phyloP scores from a whole-genome alignment of 2,113 vertebrate species.

The Aphelocoma coerulescens region DNA sequence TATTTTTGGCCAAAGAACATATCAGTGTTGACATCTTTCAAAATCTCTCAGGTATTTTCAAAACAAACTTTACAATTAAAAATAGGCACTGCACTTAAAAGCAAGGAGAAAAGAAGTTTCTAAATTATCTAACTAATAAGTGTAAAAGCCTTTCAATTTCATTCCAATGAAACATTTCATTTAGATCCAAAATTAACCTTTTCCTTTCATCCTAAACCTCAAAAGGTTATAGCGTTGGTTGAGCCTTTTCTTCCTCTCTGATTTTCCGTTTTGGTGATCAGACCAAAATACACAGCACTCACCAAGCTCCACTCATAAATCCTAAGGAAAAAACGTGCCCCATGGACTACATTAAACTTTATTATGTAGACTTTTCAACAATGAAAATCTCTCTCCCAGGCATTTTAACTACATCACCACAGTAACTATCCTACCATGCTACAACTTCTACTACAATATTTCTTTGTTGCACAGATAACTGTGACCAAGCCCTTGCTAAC shows the following conservation, averaged over 20 bases:
- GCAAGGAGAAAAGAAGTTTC: neutral
- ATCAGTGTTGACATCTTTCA: neutral
- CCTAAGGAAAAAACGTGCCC: neutral
- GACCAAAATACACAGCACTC: slow-evolving; percentile 21
- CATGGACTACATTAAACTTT: slow-evolving; percentile 43
- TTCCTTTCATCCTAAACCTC: neutral
- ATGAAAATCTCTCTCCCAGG: slow-evolving; percentile 48
- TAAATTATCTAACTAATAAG: neutral
- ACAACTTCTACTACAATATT: slow-evolving; percentile 51
- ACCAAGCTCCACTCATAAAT: slow-evolving; percentile 41
- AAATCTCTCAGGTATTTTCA: slow-evolving; percentile 2
- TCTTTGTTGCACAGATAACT: slow-evolving; percentile 61
- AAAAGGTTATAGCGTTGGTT: neutral
- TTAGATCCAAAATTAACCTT: neutral
- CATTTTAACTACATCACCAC: slow-evolving; percentile 58
- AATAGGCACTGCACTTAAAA: neutral
- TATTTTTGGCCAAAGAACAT: neutral
- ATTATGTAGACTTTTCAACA: slow-evolving; percentile 44
- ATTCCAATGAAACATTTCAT: neutral
- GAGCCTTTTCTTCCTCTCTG: neutral
- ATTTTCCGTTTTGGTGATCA: slow-evolving; percentile 43
- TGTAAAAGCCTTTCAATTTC: neutral
- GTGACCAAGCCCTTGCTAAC: slow-evolving; percentile 51
- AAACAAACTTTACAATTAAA: slow-evolving; percentile 1
- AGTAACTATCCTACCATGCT: slow-evolving; percentile 54